phyloP scores from a whole-genome alignment of 1,140 invertebrate species.

The Drosophila murphyi region DNA sequence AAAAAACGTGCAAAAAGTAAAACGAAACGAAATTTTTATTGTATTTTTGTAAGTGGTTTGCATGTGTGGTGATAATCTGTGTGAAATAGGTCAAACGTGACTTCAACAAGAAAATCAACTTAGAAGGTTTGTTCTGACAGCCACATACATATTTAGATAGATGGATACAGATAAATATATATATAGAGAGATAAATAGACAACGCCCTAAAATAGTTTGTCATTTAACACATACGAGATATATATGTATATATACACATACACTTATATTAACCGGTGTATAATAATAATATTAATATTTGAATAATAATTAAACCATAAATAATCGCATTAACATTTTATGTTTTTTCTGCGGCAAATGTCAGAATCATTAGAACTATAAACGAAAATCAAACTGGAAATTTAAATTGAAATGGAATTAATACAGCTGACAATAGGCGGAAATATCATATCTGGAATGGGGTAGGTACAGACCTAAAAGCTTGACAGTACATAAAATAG shows the following conservation, averaged over 20 bases:
- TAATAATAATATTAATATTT: not conserved
- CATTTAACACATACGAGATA: slow-evolving; percentile 21
- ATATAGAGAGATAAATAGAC: not conserved
- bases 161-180: not conserved
- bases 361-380: slow-evolving; percentile 25
- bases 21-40: slow-evolving; percentile 23
- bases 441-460: not conserved
- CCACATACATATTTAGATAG: not conserved
- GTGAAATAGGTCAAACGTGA: not conserved
- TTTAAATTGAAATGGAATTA: not conserved
- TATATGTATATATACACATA: no score
- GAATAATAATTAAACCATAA: not conserved
- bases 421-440: slow-evolving; percentile 8
- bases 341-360: not conserved
- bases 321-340: slow-evolving; percentile 24
- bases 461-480: not conserved
- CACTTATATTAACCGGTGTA: slow-evolving; percentile 16
- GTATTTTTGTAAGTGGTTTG: slow-evolving; percentile 9
- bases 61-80: not conserved
- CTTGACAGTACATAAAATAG: not conserved
- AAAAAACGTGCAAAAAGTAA: slow-evolving; percentile 13
- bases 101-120: not conserved
- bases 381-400: slow-evolving; percentile 30
- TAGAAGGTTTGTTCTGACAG: slow-evolving; percentile 19
- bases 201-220: not conserved